A percentile compares a stretch with the other conserved stretches of the same genome.
Evolutionary conservation across 1,140 invertebrate species (phyloP).

Genomic region (Anastatus disparis): DNA sequence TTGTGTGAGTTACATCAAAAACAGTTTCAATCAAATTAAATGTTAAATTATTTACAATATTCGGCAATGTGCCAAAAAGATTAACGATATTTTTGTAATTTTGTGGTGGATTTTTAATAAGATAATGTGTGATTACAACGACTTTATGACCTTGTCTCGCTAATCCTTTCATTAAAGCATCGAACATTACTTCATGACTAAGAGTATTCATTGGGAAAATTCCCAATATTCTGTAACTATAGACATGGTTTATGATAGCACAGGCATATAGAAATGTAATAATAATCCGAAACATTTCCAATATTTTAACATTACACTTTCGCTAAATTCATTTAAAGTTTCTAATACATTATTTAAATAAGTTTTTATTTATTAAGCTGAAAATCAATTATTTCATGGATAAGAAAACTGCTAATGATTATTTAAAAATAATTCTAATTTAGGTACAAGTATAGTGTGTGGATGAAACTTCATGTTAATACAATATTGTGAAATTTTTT

Average conservation of each 20-base stretch:
- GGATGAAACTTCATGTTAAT: too few relatives aligned
- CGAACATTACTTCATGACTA: constrained; percentile 65
- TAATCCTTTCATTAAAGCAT: constrained; percentile 61
- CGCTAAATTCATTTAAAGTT: too few relatives aligned
- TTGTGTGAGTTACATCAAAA: neutral
- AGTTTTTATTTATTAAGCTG: too few relatives aligned
- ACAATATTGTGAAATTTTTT: too few relatives aligned
- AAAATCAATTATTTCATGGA: too few relatives aligned
- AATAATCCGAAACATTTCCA: neutral
- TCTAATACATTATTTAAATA: too few relatives aligned
- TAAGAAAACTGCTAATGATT: too few relatives aligned
- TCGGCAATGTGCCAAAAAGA: constrained; percentile 42
- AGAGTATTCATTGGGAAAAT: constrained; percentile 61
- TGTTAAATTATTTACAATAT: constrained; percentile 32
- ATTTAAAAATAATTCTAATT: too few relatives aligned
- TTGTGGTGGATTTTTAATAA: constrained; percentile 52
- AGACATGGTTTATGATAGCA: neutral
- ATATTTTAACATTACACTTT: neutral
- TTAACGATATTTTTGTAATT: constrained; percentile 52
- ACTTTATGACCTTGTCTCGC: constrained; percentile 66
- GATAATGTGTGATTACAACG: constrained; percentile 53
- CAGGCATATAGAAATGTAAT: neutral
- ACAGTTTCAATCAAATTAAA: constrained; percentile 26
- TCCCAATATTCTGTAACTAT: constrained; percentile 59
- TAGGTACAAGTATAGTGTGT: too few relatives aligned